Percentiles rank a stretch among this genome's conserved stretches.
Evolutionary conservation across 2,888 invertebrate species (phyloP).

Genomic region (Drosophila infuscata): DNA sequence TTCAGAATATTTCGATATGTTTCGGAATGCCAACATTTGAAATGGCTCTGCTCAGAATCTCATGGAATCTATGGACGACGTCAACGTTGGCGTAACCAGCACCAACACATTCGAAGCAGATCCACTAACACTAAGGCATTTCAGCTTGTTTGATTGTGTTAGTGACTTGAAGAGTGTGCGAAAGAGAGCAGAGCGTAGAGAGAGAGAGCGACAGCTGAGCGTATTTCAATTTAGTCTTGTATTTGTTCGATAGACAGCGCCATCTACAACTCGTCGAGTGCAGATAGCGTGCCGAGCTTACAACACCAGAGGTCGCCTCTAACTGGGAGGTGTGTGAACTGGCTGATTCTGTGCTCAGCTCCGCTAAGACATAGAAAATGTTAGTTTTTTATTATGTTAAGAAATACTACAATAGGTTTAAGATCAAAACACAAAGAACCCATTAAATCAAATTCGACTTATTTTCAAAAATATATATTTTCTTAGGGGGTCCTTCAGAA

Average conservation of each 20-base stretch:
- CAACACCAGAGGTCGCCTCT: constrained; percentile 69
- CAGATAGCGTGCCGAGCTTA: constrained; percentile 1
- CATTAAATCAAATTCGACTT: neutral
- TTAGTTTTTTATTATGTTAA: too few species aligned
- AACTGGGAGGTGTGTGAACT: constrained; percentile 36
- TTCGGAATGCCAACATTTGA: constrained; percentile 59
- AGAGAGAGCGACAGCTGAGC: constrained; percentile 12
- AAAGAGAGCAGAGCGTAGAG: constrained; percentile 28
- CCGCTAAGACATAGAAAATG: constrained; percentile 34
- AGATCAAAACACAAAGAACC: neutral
- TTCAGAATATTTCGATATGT: constrained; percentile 23
- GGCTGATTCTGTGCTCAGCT: constrained; percentile 30
- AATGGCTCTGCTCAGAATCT: constrained; percentile 65
- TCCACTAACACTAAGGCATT: constrained; percentile 57
- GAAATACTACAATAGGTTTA: neutral
- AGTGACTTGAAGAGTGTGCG: constrained; percentile 46
- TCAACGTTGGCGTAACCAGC: constrained; percentile 27
- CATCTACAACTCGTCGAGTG: constrained; percentile 50
- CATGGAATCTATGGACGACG: constrained; percentile 19
- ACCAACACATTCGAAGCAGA: constrained; percentile 66
- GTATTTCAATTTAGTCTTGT: constrained; percentile 1
- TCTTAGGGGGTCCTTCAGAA: neutral
- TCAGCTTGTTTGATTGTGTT: constrained; percentile 44
- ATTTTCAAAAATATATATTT: neutral
- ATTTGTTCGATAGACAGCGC: constrained; percentile 30